Evolutionary conservation across 2,888 invertebrate species (phyloP).

Genomic region (Ryuthela nishihirai): DNA sequence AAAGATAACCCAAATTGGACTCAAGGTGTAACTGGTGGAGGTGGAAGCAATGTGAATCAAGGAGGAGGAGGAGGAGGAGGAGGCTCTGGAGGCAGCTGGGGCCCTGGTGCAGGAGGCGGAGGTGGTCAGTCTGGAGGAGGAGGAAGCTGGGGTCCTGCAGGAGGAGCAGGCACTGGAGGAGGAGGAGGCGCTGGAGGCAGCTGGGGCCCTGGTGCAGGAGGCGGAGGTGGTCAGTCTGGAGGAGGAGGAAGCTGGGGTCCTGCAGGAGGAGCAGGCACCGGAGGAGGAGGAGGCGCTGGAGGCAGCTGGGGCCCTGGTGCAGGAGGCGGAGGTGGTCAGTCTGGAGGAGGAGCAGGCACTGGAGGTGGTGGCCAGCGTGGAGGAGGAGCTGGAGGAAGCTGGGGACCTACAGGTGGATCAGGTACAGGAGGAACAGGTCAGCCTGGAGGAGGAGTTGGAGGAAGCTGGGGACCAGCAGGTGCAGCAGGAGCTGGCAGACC

Average conservation of each 20-base stretch:
- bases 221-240: background rate
- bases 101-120: background rate
- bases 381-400: background rate
- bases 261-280: too few species aligned
- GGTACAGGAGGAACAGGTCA: background rate
- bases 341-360: background rate
- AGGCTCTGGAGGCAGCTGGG: too few species aligned
- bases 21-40: background rate
- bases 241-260: conserved; percentile 3
- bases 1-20: too few species aligned
- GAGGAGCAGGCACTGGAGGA: background rate
- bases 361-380: background rate
- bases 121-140: background rate
- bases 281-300: too few species aligned
- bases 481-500: too few species aligned
- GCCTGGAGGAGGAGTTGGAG: background rate
- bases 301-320: background rate
- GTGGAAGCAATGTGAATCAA: conserved; percentile 1
- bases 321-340: background rate
- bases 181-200: background rate
- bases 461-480: conserved; percentile 5
- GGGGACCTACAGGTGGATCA: too few species aligned
- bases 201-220: background rate
- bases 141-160: conserved; percentile 1
- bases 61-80: too few species aligned